A percentile compares a stretch with the other conserved stretches of the same genome.
These are phyloP conservation scores for Oreortyx pictus DNA, from an alignment of 2,797 vertebrate species.

Conservation along the genomic window DNA sequence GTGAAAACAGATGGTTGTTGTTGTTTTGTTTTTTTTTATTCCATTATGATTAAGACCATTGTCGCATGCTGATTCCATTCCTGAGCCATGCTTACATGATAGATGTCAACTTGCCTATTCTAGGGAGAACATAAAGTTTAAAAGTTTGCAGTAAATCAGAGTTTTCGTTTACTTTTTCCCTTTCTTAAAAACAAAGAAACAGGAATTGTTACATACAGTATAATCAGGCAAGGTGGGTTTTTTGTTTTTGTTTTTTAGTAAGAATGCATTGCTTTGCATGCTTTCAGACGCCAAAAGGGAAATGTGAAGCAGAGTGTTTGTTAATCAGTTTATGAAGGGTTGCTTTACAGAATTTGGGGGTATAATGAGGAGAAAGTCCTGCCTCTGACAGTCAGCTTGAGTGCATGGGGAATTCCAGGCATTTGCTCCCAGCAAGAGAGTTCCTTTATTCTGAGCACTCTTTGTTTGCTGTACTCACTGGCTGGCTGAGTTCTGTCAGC, in stretches of 20 bases:
- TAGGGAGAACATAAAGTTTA: background rate
- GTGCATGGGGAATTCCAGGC: constrained; percentile 21
- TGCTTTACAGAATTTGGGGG: background rate
- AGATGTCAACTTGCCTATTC: background rate
- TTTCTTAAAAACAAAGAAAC: background rate
- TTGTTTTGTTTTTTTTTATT: too few species aligned
- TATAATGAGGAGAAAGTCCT: background rate
- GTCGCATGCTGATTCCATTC: background rate
- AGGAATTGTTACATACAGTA: background rate
- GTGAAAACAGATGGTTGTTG: too few species aligned
- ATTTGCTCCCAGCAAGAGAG: background rate
- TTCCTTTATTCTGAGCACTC: background rate
- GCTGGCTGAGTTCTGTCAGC: background rate
- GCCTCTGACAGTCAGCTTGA: background rate
- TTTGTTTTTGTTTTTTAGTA: background rate
- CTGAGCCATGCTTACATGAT: background rate
- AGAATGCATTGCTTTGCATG: background rate
- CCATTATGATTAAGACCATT: background rate
- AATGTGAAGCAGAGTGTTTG: background rate
- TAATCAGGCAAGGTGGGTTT: background rate
- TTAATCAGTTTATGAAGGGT: background rate
- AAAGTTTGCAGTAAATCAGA: background rate
- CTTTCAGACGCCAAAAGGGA: background rate
- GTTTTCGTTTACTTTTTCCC: background rate
- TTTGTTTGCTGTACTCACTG: background rate